Evolutionary conservation across 1,140 invertebrate species (phyloP), one percentile per base, ranked within the genome.

Genomic region (Octopus sinensis): DNA sequence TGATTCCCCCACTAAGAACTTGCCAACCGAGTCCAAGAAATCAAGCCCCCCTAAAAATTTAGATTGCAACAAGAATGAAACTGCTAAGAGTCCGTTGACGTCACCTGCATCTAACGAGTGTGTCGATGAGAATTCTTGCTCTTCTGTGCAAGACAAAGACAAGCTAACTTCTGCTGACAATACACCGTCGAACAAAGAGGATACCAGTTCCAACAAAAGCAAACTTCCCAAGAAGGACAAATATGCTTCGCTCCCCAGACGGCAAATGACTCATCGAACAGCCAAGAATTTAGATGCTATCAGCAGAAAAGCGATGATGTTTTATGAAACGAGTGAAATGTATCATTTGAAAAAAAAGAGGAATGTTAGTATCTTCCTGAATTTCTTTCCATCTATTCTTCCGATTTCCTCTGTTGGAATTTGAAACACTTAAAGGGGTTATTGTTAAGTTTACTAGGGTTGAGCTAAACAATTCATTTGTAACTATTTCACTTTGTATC

Each of bases 211-310:
- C 12, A 54, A 82, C 4, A 81, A 56, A 81, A 13, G 56, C 43
- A 75, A 54, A n/a, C 1, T 76, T 80, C 10, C 73, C 78, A 83
- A 43, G 76, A 77, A 53, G 43, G 78, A 77, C 80, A 80, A 84
- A 54, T 87, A 84, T 83, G 84, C 85, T 56, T 84, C 84, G 23
- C 78, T 89, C 4, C 88, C 88, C 7, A 84, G 82, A 53, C 81
- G 88, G 53, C 83, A 87, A 80, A 85, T 83, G 7, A 86, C 86
- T 0, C 87, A 89, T 80, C 76, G 87, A 43, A 81, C 86, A 4
- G 86, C 87, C 17, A 89, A 89, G 79, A 88, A 88, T 80, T 78
- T 89, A 43, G 88, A 89, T 85, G 88, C 88, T 76, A 84, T 88
- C 5, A 89, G 86, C 53, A 80, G 88, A 13, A 89, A 89, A 82